phyloP scores from a whole-genome alignment of 2,888 invertebrate genomes.

The Parthenolecanium corni region DNA sequence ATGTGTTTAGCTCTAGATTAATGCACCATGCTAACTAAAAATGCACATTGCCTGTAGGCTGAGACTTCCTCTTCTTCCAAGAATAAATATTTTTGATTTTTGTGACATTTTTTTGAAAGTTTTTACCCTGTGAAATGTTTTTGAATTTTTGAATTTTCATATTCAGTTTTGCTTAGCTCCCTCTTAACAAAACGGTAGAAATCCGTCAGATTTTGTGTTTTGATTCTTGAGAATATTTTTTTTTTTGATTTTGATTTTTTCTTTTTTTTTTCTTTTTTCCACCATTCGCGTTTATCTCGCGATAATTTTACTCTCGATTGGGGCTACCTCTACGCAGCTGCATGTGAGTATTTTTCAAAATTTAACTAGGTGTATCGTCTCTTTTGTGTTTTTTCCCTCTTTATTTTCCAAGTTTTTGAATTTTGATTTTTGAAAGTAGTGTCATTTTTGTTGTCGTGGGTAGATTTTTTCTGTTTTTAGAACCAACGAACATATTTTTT shows the following conservation, averaged over 20 bases:
- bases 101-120: not conserved
- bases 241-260: slow-evolving; percentile 19
- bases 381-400: not conserved
- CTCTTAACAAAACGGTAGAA: not conserved
- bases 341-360: slow-evolving; percentile 22
- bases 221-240: slow-evolving; percentile 21
- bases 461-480: too few relatives aligned
- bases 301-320: slow-evolving; percentile 4
- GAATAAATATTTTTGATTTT: slow-evolving; percentile 1
- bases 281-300: slow-evolving; percentile 19
- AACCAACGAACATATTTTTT: not conserved
- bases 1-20: too few relatives aligned
- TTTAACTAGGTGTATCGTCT: slow-evolving; percentile 1
- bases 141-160: too few relatives aligned
- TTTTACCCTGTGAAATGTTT: too few relatives aligned
- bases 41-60: too few relatives aligned
- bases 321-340: slow-evolving; percentile 20
- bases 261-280: slow-evolving; percentile 19
- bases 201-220: slow-evolving; percentile 21
- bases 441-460: too few relatives aligned
- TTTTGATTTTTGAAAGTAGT: slow-evolving; percentile 12
- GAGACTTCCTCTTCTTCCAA: too few relatives aligned
- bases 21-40: too few relatives aligned
- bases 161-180: not conserved
- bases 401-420: not conserved